phyloP scores from a whole-genome alignment of 2,797 vertebrate genomes.

The Alectoris magna region DNA sequence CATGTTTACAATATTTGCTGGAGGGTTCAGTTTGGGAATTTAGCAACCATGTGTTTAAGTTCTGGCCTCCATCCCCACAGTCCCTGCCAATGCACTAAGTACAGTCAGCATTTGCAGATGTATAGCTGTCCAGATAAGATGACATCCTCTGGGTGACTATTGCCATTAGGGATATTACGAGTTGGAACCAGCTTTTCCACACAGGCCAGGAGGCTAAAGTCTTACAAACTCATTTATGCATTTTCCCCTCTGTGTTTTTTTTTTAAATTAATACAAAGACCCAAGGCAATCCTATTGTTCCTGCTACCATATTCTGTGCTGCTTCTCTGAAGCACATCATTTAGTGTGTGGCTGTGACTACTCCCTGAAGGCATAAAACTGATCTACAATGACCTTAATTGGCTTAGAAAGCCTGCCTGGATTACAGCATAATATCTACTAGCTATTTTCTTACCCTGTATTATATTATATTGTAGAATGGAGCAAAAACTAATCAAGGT shows the following conservation, averaged over 20 bases:
- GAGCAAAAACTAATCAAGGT: not conserved
- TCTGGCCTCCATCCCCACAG: not conserved
- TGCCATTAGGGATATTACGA: not conserved
- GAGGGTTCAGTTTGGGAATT: conserved; percentile 37
- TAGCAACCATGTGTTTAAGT: not conserved
- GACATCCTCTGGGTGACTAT: not conserved
- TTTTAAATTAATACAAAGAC: conserved; percentile 13
- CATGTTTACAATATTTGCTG: conserved; percentile 6
- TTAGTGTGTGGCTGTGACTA: not conserved
- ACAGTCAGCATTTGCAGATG: not conserved
- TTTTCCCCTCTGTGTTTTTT: not conserved
- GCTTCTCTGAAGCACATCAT: not conserved
- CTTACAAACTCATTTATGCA: not conserved
- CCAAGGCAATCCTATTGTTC: not conserved
- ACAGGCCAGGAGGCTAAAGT: not conserved
- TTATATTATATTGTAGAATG: not conserved
- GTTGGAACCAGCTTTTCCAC: not conserved
- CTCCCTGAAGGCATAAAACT: not conserved
- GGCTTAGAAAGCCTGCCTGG: conserved; percentile 27
- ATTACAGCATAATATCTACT: not conserved
- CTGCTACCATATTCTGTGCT: not conserved
- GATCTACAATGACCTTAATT: conserved; percentile 27
- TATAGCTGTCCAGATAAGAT: conserved; percentile 21
- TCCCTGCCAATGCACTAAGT: not conserved
- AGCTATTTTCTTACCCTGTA: conserved; percentile 1